Base-by-base conservation (phyloP, 2,888 invertebrate species). In the Cordylochernes scorpioides region DNA sequence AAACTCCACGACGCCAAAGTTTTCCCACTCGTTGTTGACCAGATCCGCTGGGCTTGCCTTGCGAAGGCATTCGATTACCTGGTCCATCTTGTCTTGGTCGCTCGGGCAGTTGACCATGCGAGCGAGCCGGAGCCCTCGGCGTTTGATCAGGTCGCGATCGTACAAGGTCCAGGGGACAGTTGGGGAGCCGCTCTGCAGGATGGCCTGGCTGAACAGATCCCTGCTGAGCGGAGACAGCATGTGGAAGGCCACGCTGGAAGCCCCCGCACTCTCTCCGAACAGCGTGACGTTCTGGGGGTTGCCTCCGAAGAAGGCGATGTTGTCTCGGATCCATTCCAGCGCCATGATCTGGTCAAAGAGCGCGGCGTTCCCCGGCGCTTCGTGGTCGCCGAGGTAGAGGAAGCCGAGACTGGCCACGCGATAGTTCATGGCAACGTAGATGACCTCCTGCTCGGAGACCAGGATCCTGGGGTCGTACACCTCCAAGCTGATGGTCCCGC, bases 361-460 rank as follows among this genome's bases (percentile, higher is more conserved):
- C 1, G 61, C 60, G 53, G 64, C 64, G 48, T 69, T 69, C 10
- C 68, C 68, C 0, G 67, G 57, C 2, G 65, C 64, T 41, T 63
- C 47, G 31, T 50, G 47, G 5, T 50, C 50, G 28, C 51, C 50
- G 26, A 53, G 47, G 15, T 34, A 22, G 8, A 39, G 13, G 29
- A 39, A 38, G 1, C 60, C 60, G 17, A 61, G 49, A 14, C 53
- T 45, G 4, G 54, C 54, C 2, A 60, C 45, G 8, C 60, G 46
- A 40, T 60, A 61, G 42, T 57, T 55, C 46, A 60, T 53, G 26
- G 58, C 50, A 5, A 60, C 59, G 15, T 59, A 50, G 25, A 60
- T 54, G 13, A 60, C 47, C 35, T 60, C 50, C 37, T 55, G 54
- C 32, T 44, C 42, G 3, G 46, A 45, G 3, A 52, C 51, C 15